Evolutionary conservation across 2,113 vertebrate species (phyloP), one percentile per base, ranked within the genome.

Genomic region (Callopanchax toddi): DNA sequence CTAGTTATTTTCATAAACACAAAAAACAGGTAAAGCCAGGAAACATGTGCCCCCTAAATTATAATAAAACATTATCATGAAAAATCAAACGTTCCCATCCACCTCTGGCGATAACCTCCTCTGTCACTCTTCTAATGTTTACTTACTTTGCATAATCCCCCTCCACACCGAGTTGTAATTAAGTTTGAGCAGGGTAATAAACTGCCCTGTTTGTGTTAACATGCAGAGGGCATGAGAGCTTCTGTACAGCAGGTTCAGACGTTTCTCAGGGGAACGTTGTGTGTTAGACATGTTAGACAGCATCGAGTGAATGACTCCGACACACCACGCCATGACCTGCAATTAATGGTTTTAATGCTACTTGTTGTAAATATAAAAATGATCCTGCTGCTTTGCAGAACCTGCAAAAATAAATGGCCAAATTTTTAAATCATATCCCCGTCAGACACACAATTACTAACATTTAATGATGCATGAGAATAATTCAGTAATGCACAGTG

Each of bases 111-210:
- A 60, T 26, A 53, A 54, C 50, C 12, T n/a, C 2, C 18, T 36
- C 29, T 62, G 82, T 78, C 60, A 60, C 46, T 76, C 52, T 20
- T 58, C 49, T 43, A 39, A 53, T 79, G 70, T 87, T 83, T 67
- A 76, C 70, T 55, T 46, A 51, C 48, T 89, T 79, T 82, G 53
- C 82, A 85, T 85, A 83, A 86, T 86, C 79, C 72, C n/a, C 49
- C 50, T 52, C 51, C 36, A 71, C 15, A 53, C 49, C 65, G 55
- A 54, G 53, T 23, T 32, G 32, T 82, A 78, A 87, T 89, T 82
- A 67, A 74, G 75, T 73, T 58, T 61, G 46, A 75, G 26, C 36
- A 10, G 6, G 49, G n/a, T 73, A 79, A 65, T 73, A 66, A 44
- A 36, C 67, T 66, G 52, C 39, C 56, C 8, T 8, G 8, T 36